phyloP scores from a whole-genome alignment of 1,140 invertebrate species.

The Drosophila ohnishii region DNA sequence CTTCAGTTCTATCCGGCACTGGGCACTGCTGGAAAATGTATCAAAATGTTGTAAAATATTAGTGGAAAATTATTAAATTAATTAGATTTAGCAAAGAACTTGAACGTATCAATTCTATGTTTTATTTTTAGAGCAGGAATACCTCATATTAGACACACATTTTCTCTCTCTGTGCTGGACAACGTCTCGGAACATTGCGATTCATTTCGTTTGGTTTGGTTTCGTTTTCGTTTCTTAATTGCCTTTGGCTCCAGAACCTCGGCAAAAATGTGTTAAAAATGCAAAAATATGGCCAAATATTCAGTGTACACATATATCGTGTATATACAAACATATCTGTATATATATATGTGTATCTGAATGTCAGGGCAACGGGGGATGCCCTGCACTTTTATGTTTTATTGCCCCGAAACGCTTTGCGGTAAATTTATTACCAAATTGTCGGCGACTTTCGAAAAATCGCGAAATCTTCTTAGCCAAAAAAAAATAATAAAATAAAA shows the following conservation, averaged over 20 bases:
- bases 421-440: slow-evolving; percentile 78
- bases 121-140: neutral
- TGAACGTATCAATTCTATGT: too few species aligned
- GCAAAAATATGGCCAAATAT: slow-evolving; percentile 53
- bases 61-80: neutral
- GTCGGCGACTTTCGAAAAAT: slow-evolving; percentile 73
- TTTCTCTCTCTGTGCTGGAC: slow-evolving; percentile 12
- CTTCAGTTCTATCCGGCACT: neutral
- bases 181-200: slow-evolving; percentile 6
- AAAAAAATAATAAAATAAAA: neutral
- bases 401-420: slow-evolving; percentile 71
- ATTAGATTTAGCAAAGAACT: neutral
- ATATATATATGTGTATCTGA: slow-evolving; percentile 3
- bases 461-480: slow-evolving; percentile 51
- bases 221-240: slow-evolving; percentile 53
- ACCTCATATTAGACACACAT: too few species aligned
- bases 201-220: slow-evolving; percentile 14
- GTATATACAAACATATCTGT: neutral
- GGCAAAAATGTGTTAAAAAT: slow-evolving; percentile 50
- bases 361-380: slow-evolving; percentile 21
- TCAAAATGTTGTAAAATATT: too few species aligned
- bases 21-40: neutral
- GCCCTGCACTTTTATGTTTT: slow-evolving; percentile 72
- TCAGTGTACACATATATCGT: slow-evolving; percentile 10
- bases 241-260: slow-evolving; percentile 39